phyloP scores from a whole-genome alignment of 2,888 invertebrate species.

The Micoletzkya japonica region DNA sequence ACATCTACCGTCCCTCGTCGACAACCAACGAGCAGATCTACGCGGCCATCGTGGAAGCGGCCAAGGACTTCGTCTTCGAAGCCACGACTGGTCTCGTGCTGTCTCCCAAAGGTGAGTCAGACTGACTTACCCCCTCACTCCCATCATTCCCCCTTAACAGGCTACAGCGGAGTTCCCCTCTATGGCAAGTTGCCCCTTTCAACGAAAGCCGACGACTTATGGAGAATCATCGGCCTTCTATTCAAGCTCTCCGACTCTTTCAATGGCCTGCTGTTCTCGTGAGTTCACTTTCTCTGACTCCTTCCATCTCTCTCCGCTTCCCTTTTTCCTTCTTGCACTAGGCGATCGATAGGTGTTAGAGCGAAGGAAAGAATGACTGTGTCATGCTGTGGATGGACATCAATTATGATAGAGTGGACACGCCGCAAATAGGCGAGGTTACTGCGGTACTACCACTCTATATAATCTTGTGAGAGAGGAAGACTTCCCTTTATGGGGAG shows the following conservation, averaged over 20 bases:
- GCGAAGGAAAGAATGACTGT: no score
- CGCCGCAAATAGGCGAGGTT: no score
- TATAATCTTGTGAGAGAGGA: no score
- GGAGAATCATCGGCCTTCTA: slow-evolving; percentile 42
- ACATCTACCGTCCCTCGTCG: slow-evolving; percentile 39
- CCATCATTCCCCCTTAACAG: slow-evolving; percentile 29
- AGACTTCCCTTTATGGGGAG: no score
- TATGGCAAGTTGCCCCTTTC: slow-evolving; percentile 37
- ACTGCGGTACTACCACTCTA: no score
- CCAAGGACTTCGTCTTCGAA: slow-evolving; percentile 43
- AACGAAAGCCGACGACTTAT: slow-evolving; percentile 41
- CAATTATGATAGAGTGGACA: no score
- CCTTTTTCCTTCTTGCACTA: background rate
- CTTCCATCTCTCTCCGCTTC: background rate
- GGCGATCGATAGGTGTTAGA: background rate
- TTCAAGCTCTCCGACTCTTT: slow-evolving; percentile 41
- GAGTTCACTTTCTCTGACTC: no score
- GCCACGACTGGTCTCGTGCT: slow-evolving; percentile 33
- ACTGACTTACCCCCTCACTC: background rate
- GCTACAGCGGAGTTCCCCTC: slow-evolving; percentile 47
- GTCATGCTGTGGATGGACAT: no score
- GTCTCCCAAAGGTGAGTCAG: slow-evolving; percentile 8
- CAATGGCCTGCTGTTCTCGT: slow-evolving; percentile 41
- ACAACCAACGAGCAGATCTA: slow-evolving; percentile 39
- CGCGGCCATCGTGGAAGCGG: slow-evolving; percentile 37